Base-by-base conservation (phyloP, 2,113 vertebrate species). In the Elaphurus davidianus region DNA sequence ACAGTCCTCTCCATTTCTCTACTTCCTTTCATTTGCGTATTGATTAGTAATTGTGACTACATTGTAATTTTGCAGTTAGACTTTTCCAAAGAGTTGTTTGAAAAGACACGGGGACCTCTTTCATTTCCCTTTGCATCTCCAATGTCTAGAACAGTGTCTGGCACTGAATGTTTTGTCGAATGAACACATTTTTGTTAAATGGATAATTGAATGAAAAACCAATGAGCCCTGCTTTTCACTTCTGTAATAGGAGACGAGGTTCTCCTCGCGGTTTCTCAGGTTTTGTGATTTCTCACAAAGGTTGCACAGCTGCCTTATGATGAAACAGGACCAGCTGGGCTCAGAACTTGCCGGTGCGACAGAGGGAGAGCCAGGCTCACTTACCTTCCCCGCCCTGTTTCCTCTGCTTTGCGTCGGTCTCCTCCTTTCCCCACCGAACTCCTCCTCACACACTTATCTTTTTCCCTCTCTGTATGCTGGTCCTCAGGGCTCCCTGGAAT, bases 401-500 rank as follows among this genome's bases (percentile, higher is more conserved):
- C 43, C 89, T 94, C 54, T 36, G 59, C 27, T 47, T 5, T 40
- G 60, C 13, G 15, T 71, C 16, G 55, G 6, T 67, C 60, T 19
- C 82, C 33, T 82, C 30, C 50, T 76, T 79, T 82, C 54, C 47
- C 54, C 43, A 43, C 33, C 13, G 6, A 54, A 43, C 59, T 40
- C 55, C 43, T 91, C 28, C n/a, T 91, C 57, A 59, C 30, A 55
- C 13, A 17, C 59, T 84, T 92, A 64, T 28, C 52, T 21, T 95
- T 78, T 64, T 28, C 12, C 57, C 25, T 62, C 30, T 82, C 30
- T 64, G 36, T 86, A 30, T 87, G 59, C 91, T 90, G 89, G n/a
- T 92, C 89, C 84, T 91, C 90, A 98, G 97, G 83, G n/a, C 47
- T 94, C 94, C 25, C 23, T 19, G 85, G 81, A 87, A 15, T 30